Evolutionary conservation across 2,888 invertebrate species (phyloP).

Genomic region (Clusia tigrina): DNA sequence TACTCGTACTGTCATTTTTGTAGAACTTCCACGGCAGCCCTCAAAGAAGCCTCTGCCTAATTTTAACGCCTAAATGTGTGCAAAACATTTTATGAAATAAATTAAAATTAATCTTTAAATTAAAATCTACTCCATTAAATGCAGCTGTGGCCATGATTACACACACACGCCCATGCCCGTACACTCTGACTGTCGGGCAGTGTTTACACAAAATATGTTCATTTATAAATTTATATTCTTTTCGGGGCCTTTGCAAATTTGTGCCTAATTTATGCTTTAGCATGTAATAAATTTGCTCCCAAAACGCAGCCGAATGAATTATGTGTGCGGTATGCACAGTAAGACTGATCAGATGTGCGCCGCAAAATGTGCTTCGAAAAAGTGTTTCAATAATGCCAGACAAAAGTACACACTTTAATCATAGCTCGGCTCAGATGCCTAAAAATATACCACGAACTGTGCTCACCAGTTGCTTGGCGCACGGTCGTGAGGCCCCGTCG

Average conservation of each 20-base stretch:
- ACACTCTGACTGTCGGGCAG: conserved; percentile 16
- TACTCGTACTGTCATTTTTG: too few species aligned
- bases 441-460: neutral
- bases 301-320: too few species aligned
- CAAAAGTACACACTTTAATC: neutral
- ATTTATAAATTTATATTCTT: neutral
- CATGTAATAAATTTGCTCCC: conserved; percentile 10
- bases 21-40: too few species aligned
- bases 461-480: neutral
- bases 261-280: conserved; percentile 6
- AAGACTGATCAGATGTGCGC: too few species aligned
- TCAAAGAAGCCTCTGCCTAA: too few species aligned
- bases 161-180: conserved; percentile 32
- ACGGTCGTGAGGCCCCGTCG: neutral
- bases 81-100: conserved; percentile 41
- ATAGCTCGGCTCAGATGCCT: neutral
- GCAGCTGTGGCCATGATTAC: conserved; percentile 31
- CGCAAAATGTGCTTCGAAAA: neutral
- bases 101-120: conserved; percentile 56
- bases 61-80: too few species aligned
- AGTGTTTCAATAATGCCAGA: neutral
- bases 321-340: too few species aligned
- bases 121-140: conserved; percentile 50
- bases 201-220: neutral
- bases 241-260: neutral